These are phyloP conservation scores for Panthera leo DNA, from an alignment of 2,113 vertebrate genomes.

Conservation along the genomic window DNA sequence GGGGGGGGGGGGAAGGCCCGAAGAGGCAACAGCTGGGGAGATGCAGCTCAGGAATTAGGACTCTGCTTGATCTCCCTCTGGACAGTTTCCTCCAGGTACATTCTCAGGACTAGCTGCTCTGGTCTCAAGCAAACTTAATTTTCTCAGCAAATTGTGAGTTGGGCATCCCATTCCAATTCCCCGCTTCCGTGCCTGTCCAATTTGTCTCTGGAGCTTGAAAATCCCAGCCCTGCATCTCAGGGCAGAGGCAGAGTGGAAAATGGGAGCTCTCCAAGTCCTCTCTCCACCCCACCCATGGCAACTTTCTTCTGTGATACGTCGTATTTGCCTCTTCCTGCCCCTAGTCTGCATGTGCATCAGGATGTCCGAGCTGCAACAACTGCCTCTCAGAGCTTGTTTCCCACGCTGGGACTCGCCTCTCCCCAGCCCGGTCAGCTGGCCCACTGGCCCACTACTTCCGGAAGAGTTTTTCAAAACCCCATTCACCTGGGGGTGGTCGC, in stretches of 20 bases:
- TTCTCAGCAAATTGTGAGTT: neutral
- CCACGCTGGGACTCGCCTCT: too few relatives aligned
- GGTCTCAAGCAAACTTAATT: neutral
- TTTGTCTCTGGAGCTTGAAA: fast-evolving
- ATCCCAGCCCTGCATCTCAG: neutral
- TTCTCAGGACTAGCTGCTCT: neutral
- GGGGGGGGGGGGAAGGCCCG: neutral
- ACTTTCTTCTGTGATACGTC: neutral
- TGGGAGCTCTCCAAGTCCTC: neutral
- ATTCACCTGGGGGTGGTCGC: neutral
- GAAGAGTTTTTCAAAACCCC: neutral
- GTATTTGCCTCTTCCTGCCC: neutral
- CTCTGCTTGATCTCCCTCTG: neutral
- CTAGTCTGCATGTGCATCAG: fast-evolving
- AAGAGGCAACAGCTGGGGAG: neutral
- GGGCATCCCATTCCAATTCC: neutral
- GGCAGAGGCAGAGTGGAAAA: neutral
- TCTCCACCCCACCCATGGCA: neutral
- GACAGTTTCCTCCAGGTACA: neutral
- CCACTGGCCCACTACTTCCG: neutral
- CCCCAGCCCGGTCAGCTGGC: neutral
- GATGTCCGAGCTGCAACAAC: neutral
- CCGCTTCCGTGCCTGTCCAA: neutral
- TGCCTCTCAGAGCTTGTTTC: neutral
- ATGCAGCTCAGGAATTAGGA: neutral